Conservation (phyloP, 2,113 vertebrate genomes). For the Coryphaenoides rupestris region DNA sequence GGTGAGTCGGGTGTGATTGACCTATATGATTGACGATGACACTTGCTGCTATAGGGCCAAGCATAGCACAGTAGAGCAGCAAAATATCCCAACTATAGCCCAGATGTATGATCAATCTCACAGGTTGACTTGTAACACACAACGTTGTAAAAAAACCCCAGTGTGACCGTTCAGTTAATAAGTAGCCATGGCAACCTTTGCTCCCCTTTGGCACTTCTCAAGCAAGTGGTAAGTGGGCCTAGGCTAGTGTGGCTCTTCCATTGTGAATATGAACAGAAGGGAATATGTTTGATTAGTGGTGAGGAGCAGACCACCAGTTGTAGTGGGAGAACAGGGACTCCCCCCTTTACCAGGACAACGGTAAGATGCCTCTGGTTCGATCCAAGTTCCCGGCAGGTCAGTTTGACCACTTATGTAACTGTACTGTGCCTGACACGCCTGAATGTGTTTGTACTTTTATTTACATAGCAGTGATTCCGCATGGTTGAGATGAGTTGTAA, state of each 20-base stretch:
- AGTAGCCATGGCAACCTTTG: conserved; percentile 90
- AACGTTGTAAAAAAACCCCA: background rate
- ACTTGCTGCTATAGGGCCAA: too few species aligned
- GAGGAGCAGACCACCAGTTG: conserved; percentile 13
- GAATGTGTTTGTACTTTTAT: background rate
- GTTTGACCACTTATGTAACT: conserved; percentile 28
- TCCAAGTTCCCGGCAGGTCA: conserved; percentile 77
- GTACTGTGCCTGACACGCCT: background rate
- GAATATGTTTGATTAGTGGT: conserved; percentile 15
- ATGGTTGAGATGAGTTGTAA: too few species aligned
- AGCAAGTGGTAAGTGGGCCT: conserved; percentile 58
- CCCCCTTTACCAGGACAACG: conserved; percentile 23
- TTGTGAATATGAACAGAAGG: conserved; percentile 23
- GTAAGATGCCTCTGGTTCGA: conserved; percentile 73
- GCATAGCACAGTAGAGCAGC: too few species aligned
- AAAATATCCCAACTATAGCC: too few species aligned
- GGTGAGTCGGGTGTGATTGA: conserved; percentile 74
- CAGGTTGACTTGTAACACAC: too few species aligned
- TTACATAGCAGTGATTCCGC: background rate
- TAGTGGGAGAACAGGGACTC: conserved; percentile 19
- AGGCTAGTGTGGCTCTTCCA: conserved; percentile 11
- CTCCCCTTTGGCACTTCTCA: conserved; percentile 72
- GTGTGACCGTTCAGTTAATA: conserved; percentile 81
- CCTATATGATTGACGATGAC: background rate
- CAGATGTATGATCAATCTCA: too few species aligned